Conservation (phyloP, 2,113 vertebrate species). For the Ifrita kowaldi region DNA sequence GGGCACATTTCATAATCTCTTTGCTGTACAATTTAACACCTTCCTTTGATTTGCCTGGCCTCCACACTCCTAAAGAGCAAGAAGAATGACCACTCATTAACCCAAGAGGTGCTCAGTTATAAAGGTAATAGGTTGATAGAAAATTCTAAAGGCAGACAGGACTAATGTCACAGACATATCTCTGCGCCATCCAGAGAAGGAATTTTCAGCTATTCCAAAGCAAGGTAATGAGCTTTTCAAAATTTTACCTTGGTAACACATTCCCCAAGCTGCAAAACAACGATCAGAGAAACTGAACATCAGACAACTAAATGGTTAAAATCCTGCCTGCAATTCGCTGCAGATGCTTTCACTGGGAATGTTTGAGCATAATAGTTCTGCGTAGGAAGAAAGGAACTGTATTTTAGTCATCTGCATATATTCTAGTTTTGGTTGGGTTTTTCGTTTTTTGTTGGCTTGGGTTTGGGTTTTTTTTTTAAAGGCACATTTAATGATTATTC, state of each 20-base stretch:
- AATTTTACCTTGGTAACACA: neutral
- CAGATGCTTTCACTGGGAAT: constrained; percentile 50
- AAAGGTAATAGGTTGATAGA: neutral
- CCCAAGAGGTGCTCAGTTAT: neutral
- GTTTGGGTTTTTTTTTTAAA: neutral
- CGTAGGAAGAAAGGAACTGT: constrained; percentile 70
- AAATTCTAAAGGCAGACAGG: neutral
- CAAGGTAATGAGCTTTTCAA: neutral
- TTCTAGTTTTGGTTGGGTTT: neutral
- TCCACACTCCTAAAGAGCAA: neutral
- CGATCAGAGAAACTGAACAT: constrained; percentile 3
- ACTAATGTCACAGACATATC: neutral
- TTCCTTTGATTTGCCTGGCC: neutral
- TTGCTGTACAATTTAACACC: neutral
- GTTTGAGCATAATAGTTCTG: constrained; percentile 65
- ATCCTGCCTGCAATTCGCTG: constrained; percentile 7
- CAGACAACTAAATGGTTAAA: neutral
- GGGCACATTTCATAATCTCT: neutral
- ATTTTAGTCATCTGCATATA: constrained; percentile 73
- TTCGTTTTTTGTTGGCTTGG: neutral
- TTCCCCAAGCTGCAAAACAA: constrained; percentile 26
- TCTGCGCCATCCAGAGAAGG: neutral
- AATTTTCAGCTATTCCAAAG: neutral
- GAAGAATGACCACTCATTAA: neutral
- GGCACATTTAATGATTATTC: constrained; percentile 67